A percentile compares a stretch with the other conserved stretches of the same genome.
phyloP scores from a whole-genome alignment of 2,113 vertebrate species.

The Corythaeola cristata region DNA sequence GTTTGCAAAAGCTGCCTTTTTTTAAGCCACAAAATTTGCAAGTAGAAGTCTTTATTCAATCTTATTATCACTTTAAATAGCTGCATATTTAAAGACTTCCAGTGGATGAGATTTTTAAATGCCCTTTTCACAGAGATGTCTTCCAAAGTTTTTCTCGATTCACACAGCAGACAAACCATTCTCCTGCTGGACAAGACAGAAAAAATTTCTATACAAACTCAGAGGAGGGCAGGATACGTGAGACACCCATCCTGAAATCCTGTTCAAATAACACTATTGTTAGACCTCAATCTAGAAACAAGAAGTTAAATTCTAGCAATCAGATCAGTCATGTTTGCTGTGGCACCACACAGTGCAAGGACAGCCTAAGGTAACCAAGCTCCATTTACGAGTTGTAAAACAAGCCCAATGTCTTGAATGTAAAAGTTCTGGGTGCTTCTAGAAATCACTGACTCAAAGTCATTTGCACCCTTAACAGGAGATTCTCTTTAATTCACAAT shows the following conservation, averaged over 20 bases:
- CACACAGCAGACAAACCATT: not conserved
- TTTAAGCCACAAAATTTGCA: not conserved
- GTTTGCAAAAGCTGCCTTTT: not conserved
- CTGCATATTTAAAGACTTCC: not conserved
- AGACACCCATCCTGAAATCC: not conserved
- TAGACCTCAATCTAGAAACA: not conserved
- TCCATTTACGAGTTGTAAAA: not conserved
- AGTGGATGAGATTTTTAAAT: not conserved
- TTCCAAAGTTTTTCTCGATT: not conserved
- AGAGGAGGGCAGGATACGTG: not conserved
- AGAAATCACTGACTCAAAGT: not conserved
- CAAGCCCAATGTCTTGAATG: not conserved
- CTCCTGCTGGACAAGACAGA: not conserved
- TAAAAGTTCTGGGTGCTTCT: accelerated
- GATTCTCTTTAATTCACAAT: not conserved
- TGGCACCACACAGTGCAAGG: accelerated
- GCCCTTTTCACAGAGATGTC: not conserved
- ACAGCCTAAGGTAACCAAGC: not conserved
- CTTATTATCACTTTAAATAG: not conserved
- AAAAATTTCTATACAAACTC: not conserved
- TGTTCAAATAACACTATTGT: not conserved
- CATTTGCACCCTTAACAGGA: not conserved
- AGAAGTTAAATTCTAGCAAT: not conserved
- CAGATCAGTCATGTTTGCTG: not conserved
- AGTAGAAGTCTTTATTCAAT: not conserved